Conservation (phyloP, 2,888 invertebrate species). For the Exocentrus adspersus region DNA sequence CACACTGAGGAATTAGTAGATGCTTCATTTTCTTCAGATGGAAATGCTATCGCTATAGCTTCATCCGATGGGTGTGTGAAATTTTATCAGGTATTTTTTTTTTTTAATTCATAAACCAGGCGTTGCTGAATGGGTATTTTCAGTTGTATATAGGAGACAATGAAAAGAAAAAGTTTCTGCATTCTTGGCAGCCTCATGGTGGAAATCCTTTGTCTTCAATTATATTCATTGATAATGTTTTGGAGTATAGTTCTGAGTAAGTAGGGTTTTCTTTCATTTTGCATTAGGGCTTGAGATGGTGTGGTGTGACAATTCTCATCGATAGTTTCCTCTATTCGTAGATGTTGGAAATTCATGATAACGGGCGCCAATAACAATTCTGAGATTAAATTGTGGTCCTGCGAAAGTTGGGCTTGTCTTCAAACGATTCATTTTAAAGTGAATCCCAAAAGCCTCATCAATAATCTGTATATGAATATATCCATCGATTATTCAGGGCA, state of each 20-base stretch:
- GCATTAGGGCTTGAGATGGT: too few relatives aligned
- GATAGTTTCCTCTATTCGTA: too few relatives aligned
- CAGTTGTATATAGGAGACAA: slow-evolving; percentile 80
- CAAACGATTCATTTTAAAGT: slow-evolving; percentile 82
- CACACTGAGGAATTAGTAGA: slow-evolving; percentile 78
- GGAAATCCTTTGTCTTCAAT: slow-evolving; percentile 87
- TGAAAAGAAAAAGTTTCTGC: slow-evolving; percentile 82
- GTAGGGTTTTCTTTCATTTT: too few relatives aligned
- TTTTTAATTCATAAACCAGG: not conserved
- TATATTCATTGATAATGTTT: slow-evolving; percentile 94
- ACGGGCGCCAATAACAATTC: slow-evolving; percentile 92
- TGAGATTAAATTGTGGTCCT: slow-evolving; percentile 93
- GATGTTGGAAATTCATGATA: slow-evolving; percentile 96
- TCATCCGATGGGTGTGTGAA: slow-evolving; percentile 89
- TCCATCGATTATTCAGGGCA: slow-evolving; percentile 86
- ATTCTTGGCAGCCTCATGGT: slow-evolving; percentile 93
- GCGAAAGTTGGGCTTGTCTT: slow-evolving; percentile 94
- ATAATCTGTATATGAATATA: slow-evolving; percentile 73
- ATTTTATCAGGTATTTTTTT: slow-evolving; percentile 80
- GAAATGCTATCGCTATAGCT: slow-evolving; percentile 92
- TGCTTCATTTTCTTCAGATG: slow-evolving; percentile 93
- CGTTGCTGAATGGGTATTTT: slow-evolving; percentile 72
- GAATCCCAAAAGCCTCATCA: slow-evolving; percentile 60
- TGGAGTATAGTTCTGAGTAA: slow-evolving; percentile 79
- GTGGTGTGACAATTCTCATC: too few relatives aligned